Percentiles rank a stretch among this genome's conserved stretches.
Conservation (phyloP, 2,888 invertebrate species). For the Catocala nupta region DNA sequence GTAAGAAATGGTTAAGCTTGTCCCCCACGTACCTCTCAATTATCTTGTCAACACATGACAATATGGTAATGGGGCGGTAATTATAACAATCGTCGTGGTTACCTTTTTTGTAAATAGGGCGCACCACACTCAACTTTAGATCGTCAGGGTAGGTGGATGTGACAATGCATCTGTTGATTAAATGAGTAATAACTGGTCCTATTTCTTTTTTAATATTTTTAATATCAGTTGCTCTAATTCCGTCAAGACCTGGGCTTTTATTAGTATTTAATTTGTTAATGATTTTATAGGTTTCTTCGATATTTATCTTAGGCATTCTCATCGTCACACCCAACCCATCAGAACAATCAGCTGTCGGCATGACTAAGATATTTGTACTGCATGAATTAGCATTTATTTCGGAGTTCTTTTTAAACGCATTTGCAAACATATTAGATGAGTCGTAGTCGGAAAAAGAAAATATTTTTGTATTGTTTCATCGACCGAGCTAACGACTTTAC, state of each 20-base stretch:
- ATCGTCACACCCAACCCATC: not conserved
- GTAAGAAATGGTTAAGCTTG: conserved; percentile 1
- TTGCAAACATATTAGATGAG: not conserved
- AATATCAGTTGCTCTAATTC: too few species aligned
- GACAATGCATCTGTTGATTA: conserved; percentile 1
- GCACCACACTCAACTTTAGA: not conserved
- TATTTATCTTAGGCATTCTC: not conserved
- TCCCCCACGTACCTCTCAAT: conserved; percentile 10
- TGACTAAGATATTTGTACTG: not conserved
- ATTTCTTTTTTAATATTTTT: not conserved
- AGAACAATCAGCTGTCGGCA: not conserved
- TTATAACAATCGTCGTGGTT: conserved; percentile 11
- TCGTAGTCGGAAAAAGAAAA: not conserved
- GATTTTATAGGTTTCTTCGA: not conserved
- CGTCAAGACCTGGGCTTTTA: too few species aligned
- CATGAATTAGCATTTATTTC: not conserved
- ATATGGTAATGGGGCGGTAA: conserved; percentile 25
- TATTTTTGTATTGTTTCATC: not conserved
- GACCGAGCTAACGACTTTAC: not conserved
- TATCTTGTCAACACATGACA: conserved; percentile 8
- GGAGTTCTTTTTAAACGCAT: not conserved
- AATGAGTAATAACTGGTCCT: not conserved
- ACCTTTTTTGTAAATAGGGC: conserved; percentile 6
- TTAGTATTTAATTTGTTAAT: too few species aligned
- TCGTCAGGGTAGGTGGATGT: not conserved